These are phyloP conservation scores for Hyles vespertilio DNA, from an alignment of 1,140 invertebrate species.

Conservation along the genomic window DNA sequence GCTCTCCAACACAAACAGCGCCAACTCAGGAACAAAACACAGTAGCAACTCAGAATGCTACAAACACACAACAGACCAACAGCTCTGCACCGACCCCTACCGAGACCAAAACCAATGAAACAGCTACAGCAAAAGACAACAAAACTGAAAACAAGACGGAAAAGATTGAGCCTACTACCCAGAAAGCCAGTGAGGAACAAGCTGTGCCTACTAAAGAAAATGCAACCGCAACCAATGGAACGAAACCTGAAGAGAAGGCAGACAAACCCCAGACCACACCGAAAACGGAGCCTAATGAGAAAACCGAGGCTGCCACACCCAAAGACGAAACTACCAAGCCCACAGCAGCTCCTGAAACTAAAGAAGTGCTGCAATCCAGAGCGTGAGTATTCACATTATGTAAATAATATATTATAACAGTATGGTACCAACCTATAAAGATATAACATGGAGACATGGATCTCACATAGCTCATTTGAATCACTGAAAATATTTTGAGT, in stretches of 20 bases:
- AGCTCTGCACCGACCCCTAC: background rate
- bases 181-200: too few relatives aligned
- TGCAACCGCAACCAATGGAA: too few relatives aligned
- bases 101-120: constrained; percentile 6
- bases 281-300: constrained; percentile 14
- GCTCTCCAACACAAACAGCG: too few relatives aligned
- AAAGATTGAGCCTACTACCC: too few relatives aligned
- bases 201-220: too few relatives aligned
- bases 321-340: constrained; percentile 18
- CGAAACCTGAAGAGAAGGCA: too few relatives aligned
- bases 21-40: constrained; percentile 1
- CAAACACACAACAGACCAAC: constrained; percentile 11
- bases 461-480: too few relatives aligned
- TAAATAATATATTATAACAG: too few relatives aligned
- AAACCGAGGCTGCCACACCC: constrained; percentile 20
- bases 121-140: constrained; percentile 10
- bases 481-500: too few relatives aligned
- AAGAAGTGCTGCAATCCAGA: constrained; percentile 31
- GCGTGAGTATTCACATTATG: constrained; percentile 29
- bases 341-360: constrained; percentile 15
- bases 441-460: too few relatives aligned
- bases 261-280: background rate
- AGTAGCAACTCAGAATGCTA: constrained; percentile 11
- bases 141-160: background rate
- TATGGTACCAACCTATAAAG: too few relatives aligned